Conservation (phyloP, 2,888 invertebrate species). For the Drosophila rellima region DNA sequence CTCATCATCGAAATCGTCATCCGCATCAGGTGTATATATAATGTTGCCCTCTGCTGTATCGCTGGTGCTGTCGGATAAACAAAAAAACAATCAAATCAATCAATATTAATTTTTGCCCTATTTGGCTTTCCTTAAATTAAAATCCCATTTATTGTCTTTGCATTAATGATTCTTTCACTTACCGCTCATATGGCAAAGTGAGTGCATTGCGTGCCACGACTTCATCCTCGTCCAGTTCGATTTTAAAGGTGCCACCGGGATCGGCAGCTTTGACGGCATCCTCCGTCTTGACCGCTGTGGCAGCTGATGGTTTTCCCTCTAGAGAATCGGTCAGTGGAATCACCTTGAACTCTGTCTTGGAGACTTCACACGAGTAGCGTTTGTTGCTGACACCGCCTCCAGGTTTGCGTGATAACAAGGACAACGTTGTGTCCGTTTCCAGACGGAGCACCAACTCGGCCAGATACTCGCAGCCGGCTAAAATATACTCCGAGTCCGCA, state of each 20-base stretch:
- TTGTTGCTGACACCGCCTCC: slow-evolving; percentile 82
- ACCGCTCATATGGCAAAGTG: slow-evolving; percentile 85
- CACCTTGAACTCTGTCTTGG: slow-evolving; percentile 76
- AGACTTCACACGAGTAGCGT: slow-evolving; percentile 76
- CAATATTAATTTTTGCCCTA: too few relatives aligned
- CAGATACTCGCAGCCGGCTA: slow-evolving; percentile 84
- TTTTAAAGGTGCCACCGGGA: slow-evolving; percentile 84
- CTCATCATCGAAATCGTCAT: slow-evolving; percentile 94
- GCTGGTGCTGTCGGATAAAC: slow-evolving; percentile 77
- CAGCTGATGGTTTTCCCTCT: slow-evolving; percentile 11
- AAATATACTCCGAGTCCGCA: slow-evolving; percentile 70
- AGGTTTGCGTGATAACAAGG: slow-evolving; percentile 77
- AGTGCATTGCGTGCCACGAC: slow-evolving; percentile 84
- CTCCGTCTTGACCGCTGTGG: slow-evolving; percentile 21
- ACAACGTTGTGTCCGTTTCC: slow-evolving; percentile 67
- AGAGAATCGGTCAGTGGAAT: slow-evolving; percentile 44
- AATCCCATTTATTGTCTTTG: too few relatives aligned
- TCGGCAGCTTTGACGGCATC: slow-evolving; percentile 28
- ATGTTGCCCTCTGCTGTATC: slow-evolving; percentile 88
- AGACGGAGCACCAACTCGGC: slow-evolving; percentile 82
- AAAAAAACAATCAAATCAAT: background rate
- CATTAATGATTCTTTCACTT: too few relatives aligned
- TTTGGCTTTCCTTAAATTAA: too few relatives aligned
- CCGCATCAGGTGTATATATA: slow-evolving; percentile 91
- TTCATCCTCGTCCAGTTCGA: slow-evolving; percentile 85